These are phyloP conservation scores for Xiphias gladius DNA, from an alignment of 2,113 vertebrate genomes.

Conservation along the genomic window DNA sequence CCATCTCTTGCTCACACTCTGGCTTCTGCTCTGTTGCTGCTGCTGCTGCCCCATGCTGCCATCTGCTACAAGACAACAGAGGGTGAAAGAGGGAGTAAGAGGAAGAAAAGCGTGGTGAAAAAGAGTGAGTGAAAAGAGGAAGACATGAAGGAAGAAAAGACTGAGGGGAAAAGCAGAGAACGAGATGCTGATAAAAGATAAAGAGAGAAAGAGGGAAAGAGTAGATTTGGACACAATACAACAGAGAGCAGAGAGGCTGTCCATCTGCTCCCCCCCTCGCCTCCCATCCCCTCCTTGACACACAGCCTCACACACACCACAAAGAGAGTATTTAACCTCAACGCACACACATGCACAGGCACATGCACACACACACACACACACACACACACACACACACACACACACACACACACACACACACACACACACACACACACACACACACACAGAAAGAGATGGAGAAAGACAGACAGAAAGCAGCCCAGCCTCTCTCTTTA, in stretches of 20 bases:
- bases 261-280: conserved; percentile 93
- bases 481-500: conserved; percentile 88
- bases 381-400: conserved; percentile 69
- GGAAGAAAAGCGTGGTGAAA: conserved; percentile 74
- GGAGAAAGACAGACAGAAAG: conserved; percentile 49
- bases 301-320: conserved; percentile 82
- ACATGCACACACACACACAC: conserved; percentile 69
- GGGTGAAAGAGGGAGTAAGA: conserved; percentile 81
- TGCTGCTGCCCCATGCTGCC: conserved; percentile 86
- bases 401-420: conserved; percentile 65
- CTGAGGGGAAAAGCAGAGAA: conserved; percentile 52
- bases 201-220: conserved; percentile 64
- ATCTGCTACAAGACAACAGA: conserved; percentile 97
- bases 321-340: conserved; percentile 95
- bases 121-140: conserved; percentile 64
- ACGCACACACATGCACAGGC: conserved; percentile 76
- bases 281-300: conserved; percentile 80
- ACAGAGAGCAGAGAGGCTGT: conserved; percentile 82
- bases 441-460: conserved; percentile 54
- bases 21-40: conserved; percentile 87
- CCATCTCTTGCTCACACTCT: conserved; percentile 89
- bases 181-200: conserved; percentile 79
- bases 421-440: conserved; percentile 72
- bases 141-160: conserved; percentile 63
- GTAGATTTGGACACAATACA: conserved; percentile 83